Base-by-base conservation (phyloP, 2,797 vertebrate genomes). In the Acrossocheilus wenchowensis region DNA sequence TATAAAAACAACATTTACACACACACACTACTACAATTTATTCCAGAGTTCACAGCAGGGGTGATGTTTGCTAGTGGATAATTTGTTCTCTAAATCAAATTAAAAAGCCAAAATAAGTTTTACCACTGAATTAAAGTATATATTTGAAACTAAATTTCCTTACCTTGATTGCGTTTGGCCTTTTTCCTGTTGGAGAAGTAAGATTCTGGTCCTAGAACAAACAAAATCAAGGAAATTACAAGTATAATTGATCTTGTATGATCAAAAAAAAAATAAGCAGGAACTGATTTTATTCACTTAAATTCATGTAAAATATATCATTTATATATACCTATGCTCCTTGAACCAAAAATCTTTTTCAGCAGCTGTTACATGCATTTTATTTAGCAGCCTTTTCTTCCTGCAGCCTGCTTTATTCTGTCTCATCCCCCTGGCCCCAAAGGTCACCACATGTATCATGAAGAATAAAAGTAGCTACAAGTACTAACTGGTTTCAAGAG, bases 401-500 rank as follows among this genome's bases (percentile, higher is more conserved):
- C 26, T 60, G 9, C 3, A n/a, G 23, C 3, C 57, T 81, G 30
- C 41, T 57, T 79, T 11, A 48, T 34, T 6, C 11, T n/a, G 12
- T 30, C 62, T 82, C 11, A 71, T 68, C 66, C 23, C 69, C 30
- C 57, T 88, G 82, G 84, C 78, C 84, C 69, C 60, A 26, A 64
- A 68, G 50, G 57, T 84, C 54, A 86, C 30, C 81, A 89, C 81
- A 85, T 81, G 77, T n/a, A 84, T 77, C 36, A 74, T 84, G 41
- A 87, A 36, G 57, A 87, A 50, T 86, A 84, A 0, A 43, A 83
- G 41, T 80, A n/a, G 41, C 48, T 21, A 78, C 34, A 82, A 64
- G 87, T 88, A 89, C 94, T 96, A 95, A 97, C 97, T 90, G 69
- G 77, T 92, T 94, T 94, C 78, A 88, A 23, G 71, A 82, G 86